Conservation (phyloP, 1,140 invertebrate genomes). For the Leptoteleia sp. region DNA sequence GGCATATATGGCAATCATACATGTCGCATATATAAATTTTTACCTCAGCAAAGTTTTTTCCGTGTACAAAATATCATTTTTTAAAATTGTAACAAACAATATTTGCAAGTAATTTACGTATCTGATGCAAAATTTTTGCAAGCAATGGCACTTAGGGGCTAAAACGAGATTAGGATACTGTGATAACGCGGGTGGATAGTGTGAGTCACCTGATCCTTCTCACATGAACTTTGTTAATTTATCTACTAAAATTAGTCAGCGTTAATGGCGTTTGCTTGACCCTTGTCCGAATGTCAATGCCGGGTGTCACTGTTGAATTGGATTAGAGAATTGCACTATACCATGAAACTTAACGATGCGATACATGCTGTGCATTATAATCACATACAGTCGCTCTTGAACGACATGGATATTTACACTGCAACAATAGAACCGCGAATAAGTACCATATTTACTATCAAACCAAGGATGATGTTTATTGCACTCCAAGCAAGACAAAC, state of each 20-base stretch:
- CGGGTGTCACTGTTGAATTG: constrained; percentile 38
- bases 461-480: too few species aligned
- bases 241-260: constrained; percentile 62
- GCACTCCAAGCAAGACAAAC: too few species aligned
- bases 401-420: background rate
- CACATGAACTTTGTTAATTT: constrained; percentile 55
- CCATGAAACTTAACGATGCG: constrained; percentile 29
- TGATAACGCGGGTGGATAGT: constrained; percentile 25
- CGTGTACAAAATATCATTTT: too few species aligned
- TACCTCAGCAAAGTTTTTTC: too few species aligned
- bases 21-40: too few species aligned
- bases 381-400: background rate
- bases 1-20: too few species aligned
- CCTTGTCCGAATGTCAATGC: constrained; percentile 67
- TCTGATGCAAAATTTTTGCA: too few species aligned
- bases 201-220: constrained; percentile 42
- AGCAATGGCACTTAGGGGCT: too few species aligned
- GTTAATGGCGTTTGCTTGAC: constrained; percentile 71
- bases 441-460: too few species aligned
- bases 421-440: too few species aligned
- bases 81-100: too few species aligned
- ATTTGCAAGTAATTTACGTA: too few species aligned
- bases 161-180: constrained; percentile 37
- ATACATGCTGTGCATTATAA: background rate
- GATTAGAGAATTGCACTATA: constrained; percentile 27